Base-by-base conservation (phyloP, 1,140 invertebrate genomes). In the Nebria ingens region DNA sequence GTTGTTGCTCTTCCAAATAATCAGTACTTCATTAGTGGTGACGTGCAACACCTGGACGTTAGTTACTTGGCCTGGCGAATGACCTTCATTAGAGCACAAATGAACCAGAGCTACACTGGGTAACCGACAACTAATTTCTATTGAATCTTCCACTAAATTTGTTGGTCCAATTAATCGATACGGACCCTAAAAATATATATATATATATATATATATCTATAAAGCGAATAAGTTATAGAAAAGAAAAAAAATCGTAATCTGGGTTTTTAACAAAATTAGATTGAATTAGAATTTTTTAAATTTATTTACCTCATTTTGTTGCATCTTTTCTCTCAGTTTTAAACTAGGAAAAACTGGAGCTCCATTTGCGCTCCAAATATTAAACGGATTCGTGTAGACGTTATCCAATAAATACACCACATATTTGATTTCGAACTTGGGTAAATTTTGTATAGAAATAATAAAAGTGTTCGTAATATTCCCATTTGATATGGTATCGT, bases 371-470 rank as follows among this genome's bases (percentile, higher is more conserved):
- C 59, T 55, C 64, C 65, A 67, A 15, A 62, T 34, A 19, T 52
- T 15, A 51, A 57, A 61, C 29, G 64, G 64, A 59, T 65, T 63
- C 12, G 64, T 66, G 20, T 29, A 15, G 6, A 57, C 52, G 25
- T 70, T 68, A 58, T 73, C 67, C 54, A 75, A 54, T 19, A 63
- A 53, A 61, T 75, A 73, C 2, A 71, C 65, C 0, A 70, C 60
- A 22, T 64, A 73, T 6, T 64, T 67, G 21, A 68, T 23, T 21
- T 56, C 40, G 20, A 38, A 22, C 23, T 38, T 12, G 17, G 57
- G 54, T 22, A 56, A 52, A 52, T 57, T 56, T 52, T 56, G 57
- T 40, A 61, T 40, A 29, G 38, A 19, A 23, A 61, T 51, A 15
- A 42, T 49, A 34, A 61, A 38, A 34, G 34, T 49, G 55, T 53